Evolutionary conservation across 2,888 invertebrate genomes (phyloP), one percentile per base, ranked within the genome.

Genomic region (Ptychoptera contaminata): DNA sequence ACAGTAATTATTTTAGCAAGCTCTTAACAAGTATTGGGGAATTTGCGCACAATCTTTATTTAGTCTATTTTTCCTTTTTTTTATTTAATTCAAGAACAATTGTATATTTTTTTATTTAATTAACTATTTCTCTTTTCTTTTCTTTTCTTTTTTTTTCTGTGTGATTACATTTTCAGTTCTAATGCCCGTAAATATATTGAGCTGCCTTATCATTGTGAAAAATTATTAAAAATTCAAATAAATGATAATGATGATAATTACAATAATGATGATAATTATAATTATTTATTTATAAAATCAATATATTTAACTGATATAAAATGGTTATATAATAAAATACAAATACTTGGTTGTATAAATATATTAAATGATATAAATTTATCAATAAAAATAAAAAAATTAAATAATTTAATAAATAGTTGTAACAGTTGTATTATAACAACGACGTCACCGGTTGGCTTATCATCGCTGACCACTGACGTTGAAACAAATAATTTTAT

Each of bases 171-270:
- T 67, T 65, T 43, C 63, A 82, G 83, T 59, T 83, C 79, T 64
- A 87, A 88, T 66, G 72, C 77, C 40, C 70, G 88, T 55, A 83
- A 82, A 67, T 71, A 86, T 49, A 82, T 83, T 59, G 88, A 90
- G 63, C 69, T 88, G 41, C 87, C 90, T 39, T 83, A 75, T 66
- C 84, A 86, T 57, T 75, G 78, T 59, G 74, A 78, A 60, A 74
- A 76, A 53, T 35, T 60, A 57, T 37, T 46, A 36, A 43, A 45
- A 11, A 31, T 30, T 23, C 31, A 39, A 15, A 56, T 56, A 51
- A 59, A 57, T 51, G 58, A 57, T 35, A 54, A 55, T 45, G 54
- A 54, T 37, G 52, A 54, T 48, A 50, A 54, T 44, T 54, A 54
- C 48, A 58, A 57, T 48, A 61, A 79, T 51, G 67, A 74, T 52